phyloP scores from a whole-genome alignment of 2,888 invertebrate genomes.

The Apoda limacodes region DNA sequence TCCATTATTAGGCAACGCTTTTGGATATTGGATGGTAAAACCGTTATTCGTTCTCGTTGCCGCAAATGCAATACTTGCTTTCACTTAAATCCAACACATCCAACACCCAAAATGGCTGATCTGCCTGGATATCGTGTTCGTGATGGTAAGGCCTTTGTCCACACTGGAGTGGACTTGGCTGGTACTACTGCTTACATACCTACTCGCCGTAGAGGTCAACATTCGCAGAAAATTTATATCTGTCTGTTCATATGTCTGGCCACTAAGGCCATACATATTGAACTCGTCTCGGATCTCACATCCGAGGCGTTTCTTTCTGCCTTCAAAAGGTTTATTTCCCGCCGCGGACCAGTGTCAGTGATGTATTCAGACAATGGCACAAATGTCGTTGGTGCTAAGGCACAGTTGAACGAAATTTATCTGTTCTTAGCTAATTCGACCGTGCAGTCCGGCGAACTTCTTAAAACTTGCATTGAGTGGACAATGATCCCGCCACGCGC shows the following conservation, averaged over 20 bases:
- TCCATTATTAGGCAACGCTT: no score
- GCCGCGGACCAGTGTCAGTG: constrained; percentile 2
- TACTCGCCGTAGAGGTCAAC: constrained; percentile 1
- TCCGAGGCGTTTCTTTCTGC: constrained; percentile 1
- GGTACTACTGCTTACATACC: constrained; percentile 2
- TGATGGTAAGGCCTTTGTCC: constrained; percentile 1
- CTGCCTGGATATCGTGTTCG: constrained; percentile 5
- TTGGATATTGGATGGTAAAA: no score
- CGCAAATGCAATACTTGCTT: constrained; percentile 7
- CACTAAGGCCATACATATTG: no score
- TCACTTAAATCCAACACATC: constrained; percentile 4
- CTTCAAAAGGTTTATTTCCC: constrained; percentile 5
- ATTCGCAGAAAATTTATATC: constrained; percentile 3
- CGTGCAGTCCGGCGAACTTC: no score
- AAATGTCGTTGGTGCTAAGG: constrained; percentile 2
- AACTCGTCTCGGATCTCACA: constrained; percentile 3
- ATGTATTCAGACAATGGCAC: constrained; percentile 4
- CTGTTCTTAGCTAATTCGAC: constrained; percentile 1
- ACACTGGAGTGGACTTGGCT: constrained; percentile 4
- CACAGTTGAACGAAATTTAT: background rate
- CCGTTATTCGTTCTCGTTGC: no score
- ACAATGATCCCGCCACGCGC: constrained; percentile 6
- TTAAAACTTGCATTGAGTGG: constrained; percentile 4
- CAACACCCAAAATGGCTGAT: constrained; percentile 4
- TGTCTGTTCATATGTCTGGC: constrained; percentile 2